Percentiles rank a stretch among this genome's conserved stretches.
phyloP scores from a whole-genome alignment of 2,888 invertebrate genomes.

The Diarsia mendica region DNA sequence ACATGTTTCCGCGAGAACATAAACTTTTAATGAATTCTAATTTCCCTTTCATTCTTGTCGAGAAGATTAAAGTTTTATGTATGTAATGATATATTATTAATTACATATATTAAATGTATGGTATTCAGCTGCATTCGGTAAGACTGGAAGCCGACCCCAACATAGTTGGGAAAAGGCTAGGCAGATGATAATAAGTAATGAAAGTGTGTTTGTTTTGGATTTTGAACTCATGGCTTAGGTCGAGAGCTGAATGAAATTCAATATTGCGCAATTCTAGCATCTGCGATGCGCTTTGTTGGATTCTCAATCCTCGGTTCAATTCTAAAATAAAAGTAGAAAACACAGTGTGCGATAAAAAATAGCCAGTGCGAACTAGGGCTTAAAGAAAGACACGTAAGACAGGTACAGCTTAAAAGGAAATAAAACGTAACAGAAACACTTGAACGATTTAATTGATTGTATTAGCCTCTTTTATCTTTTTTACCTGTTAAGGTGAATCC shows the following conservation, averaged over 20 bases:
- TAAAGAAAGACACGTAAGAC: constrained; percentile 16
- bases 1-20: constrained; percentile 7
- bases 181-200: background rate
- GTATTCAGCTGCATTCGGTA: no score
- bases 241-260: background rate
- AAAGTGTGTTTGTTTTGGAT: constrained; percentile 2
- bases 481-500: background rate
- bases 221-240: background rate
- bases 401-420: constrained; percentile 36
- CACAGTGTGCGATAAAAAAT: background rate
- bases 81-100: constrained; percentile 12
- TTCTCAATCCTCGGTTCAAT: background rate
- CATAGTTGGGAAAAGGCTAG: no score
- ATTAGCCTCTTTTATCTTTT: constrained; percentile 23
- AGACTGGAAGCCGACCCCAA: no score
- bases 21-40: constrained; percentile 28
- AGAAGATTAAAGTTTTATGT: background rate
- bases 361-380: background rate
- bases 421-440: constrained; percentile 37
- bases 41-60: constrained; percentile 9
- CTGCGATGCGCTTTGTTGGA: background rate
- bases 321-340: background rate
- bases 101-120: no score
- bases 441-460: constrained; percentile 44
- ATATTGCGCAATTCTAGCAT: background rate